These are phyloP conservation scores for Mormoops blainvillei DNA, from an alignment of 2,113 vertebrate genomes.

Conservation along the genomic window DNA sequence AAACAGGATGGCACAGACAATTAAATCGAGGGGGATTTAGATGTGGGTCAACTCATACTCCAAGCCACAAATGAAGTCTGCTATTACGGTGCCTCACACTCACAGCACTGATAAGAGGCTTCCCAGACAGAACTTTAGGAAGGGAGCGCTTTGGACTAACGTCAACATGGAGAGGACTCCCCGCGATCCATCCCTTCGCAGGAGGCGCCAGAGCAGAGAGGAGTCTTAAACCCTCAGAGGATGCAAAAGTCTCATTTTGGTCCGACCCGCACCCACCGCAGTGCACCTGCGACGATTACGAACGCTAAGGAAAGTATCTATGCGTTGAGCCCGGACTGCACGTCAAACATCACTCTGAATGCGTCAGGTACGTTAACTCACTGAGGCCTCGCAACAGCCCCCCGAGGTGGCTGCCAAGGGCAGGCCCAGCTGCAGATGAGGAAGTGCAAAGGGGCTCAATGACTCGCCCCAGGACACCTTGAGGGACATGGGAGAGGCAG, in stretches of 20 bases:
- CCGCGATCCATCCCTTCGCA: accelerated
- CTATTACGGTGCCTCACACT: conserved; percentile 1
- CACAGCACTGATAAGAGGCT: background rate
- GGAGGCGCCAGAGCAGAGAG: background rate
- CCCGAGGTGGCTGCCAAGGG: background rate
- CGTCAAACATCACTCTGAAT: background rate
- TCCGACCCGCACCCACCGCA: background rate
- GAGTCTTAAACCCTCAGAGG: background rate
- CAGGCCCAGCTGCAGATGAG: background rate
- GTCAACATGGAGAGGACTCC: background rate
- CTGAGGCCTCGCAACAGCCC: no score
- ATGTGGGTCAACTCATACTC: conserved; percentile 54
- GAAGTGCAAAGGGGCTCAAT: background rate
- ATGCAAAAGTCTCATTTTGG: background rate
- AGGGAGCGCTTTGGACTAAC: background rate
- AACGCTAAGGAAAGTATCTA: background rate
- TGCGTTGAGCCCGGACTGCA: background rate
- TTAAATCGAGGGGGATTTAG: conserved; percentile 58
- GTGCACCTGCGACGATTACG: background rate
- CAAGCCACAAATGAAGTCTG: conserved; percentile 55
- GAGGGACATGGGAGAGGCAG: background rate
- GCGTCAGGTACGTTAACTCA: no score
- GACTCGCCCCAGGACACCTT: background rate
- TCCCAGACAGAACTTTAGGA: background rate
- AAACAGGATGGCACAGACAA: conserved; percentile 54